These are phyloP conservation scores for Oscheius sp. DNA, from an alignment of 2,888 invertebrate genomes.

Conservation along the genomic window DNA sequence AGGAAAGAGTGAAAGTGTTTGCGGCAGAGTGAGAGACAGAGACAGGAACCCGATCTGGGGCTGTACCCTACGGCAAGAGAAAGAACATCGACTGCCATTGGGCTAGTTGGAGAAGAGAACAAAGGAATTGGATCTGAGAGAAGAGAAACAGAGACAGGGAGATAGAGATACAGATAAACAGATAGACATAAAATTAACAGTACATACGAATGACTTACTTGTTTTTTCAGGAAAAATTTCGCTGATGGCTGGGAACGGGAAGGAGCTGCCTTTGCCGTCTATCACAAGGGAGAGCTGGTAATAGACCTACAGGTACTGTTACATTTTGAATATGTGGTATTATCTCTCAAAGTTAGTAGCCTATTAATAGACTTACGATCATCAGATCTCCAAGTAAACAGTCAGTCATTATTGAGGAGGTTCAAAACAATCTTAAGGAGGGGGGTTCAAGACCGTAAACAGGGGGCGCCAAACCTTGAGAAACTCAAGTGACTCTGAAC, in stretches of 20 bases:
- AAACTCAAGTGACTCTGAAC: not conserved
- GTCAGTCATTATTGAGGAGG: no score
- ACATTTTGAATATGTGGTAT: no score
- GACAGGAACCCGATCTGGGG: conserved; percentile 4
- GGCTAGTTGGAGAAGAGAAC: conserved; percentile 8
- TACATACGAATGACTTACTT: not conserved
- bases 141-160: not conserved
- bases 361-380: no score
- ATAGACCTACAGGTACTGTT: conserved; percentile 72
- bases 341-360: no score
- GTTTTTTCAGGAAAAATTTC: conserved; percentile 69
- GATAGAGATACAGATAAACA: not conserved
- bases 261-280: conserved; percentile 75
- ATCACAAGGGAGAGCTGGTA: conserved; percentile 74
- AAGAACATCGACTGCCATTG: conserved; percentile 1
- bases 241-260: conserved; percentile 73
- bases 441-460: no score
- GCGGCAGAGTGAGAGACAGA: not conserved
- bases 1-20: conserved; percentile 18
- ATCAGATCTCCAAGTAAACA: no score
- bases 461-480: no score
- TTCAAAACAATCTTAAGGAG: no score
- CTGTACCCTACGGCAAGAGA: not conserved
- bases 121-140: not conserved
- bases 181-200: not conserved